Evolutionary conservation across 2,113 vertebrate species (phyloP).

Genomic region (Aspiorhynchus laticeps): DNA sequence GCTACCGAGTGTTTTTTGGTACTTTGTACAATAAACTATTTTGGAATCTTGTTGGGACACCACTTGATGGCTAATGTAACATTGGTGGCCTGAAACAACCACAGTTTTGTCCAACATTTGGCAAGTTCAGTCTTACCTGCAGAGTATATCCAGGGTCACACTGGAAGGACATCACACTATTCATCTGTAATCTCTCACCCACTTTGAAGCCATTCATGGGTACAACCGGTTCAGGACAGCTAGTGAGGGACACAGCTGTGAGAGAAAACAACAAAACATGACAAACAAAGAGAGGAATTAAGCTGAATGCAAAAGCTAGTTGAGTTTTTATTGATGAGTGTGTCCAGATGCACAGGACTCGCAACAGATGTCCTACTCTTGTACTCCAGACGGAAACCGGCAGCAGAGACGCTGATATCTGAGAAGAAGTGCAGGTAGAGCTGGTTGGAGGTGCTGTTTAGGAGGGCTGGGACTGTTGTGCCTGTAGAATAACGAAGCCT

Average conservation of each 20-base stretch:
- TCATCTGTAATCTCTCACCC: slow-evolving; percentile 93
- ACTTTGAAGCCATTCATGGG: slow-evolving; percentile 90
- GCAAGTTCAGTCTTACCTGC: slow-evolving; percentile 79
- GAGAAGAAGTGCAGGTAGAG: slow-evolving; percentile 98
- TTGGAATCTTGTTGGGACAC: background rate
- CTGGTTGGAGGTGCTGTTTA: slow-evolving; percentile 99
- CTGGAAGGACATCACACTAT: slow-evolving; percentile 95
- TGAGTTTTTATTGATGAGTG: background rate
- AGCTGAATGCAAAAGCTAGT: background rate
- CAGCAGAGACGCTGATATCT: slow-evolving; percentile 97
- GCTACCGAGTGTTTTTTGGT: background rate
- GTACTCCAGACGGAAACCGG: slow-evolving; percentile 96
- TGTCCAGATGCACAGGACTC: background rate
- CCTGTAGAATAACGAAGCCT: slow-evolving; percentile 70
- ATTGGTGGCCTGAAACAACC: background rate
- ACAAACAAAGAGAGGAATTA: background rate
- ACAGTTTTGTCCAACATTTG: slow-evolving; percentile 6
- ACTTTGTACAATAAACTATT: background rate
- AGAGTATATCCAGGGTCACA: slow-evolving; percentile 95
- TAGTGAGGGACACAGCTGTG: slow-evolving; percentile 93
- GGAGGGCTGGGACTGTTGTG: slow-evolving; percentile 91
- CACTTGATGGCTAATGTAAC: background rate
- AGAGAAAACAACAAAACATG: background rate
- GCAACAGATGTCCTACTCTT: slow-evolving; percentile 86
- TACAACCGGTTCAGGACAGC: slow-evolving; percentile 88